Evolutionary conservation across 2,888 invertebrate species (phyloP).

Genomic region (Synanthedon myopaeformis): DNA sequence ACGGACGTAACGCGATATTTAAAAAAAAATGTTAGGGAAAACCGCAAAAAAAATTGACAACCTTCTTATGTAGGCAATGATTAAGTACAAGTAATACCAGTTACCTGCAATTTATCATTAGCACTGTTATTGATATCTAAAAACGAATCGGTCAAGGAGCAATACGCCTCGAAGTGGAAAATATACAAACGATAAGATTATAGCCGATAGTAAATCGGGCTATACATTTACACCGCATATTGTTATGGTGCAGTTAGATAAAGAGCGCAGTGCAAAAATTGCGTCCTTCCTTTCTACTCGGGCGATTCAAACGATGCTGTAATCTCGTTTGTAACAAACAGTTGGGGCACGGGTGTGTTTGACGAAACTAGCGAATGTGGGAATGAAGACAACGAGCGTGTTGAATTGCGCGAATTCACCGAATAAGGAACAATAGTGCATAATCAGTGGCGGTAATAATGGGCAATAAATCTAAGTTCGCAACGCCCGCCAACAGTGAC

Average conservation of each 20-base stretch:
- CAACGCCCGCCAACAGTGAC: slow-evolving; percentile 51
- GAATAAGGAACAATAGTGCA: slow-evolving; percentile 25
- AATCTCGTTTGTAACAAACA: slow-evolving; percentile 18
- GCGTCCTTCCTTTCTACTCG: slow-evolving; percentile 43
- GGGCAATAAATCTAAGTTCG: slow-evolving; percentile 42
- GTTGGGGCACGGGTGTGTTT: slow-evolving; percentile 21
- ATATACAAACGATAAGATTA: slow-evolving; percentile 48
- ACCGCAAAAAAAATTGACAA: neutral
- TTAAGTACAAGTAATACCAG: neutral
- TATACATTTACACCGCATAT: slow-evolving; percentile 28
- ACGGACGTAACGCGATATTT: too few species aligned
- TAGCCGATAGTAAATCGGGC: slow-evolving; percentile 23
- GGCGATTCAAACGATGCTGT: slow-evolving; percentile 21
- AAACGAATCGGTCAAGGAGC: slow-evolving; percentile 40
- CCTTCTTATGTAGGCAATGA: neutral
- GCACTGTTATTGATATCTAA: slow-evolving; percentile 8
- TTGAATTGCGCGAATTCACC: slow-evolving; percentile 29
- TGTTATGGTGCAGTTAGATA: slow-evolving; percentile 29
- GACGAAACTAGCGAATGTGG: slow-evolving; percentile 26
- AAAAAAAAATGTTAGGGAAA: neutral
- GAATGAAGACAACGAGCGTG: slow-evolving; percentile 31
- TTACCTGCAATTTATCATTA: neutral
- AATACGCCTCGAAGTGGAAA: slow-evolving; percentile 37
- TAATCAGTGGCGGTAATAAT: slow-evolving; percentile 29
- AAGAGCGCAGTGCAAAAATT: slow-evolving; percentile 31